These are phyloP conservation scores for Sinodicranocentrus sp. DNA, from an alignment of 2,888 invertebrate species.

Conservation along the genomic window DNA sequence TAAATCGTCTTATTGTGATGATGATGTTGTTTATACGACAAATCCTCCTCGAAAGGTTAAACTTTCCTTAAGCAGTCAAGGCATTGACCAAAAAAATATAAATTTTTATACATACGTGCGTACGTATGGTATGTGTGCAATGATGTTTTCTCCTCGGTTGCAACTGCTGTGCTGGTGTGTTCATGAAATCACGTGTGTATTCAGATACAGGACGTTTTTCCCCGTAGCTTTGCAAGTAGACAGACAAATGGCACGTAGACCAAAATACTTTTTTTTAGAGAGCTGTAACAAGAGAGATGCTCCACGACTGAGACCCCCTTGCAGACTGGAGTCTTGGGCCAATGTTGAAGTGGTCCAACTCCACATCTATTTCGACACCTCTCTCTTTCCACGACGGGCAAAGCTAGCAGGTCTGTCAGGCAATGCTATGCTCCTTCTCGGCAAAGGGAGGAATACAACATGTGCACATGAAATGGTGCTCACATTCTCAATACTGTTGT, in stretches of 20 bases:
- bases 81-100: conserved; percentile 16
- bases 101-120: conserved; percentile 15
- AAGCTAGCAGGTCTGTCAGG: no score
- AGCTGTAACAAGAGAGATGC: conserved; percentile 71
- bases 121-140: conserved; percentile 28
- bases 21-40: not conserved
- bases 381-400: not conserved
- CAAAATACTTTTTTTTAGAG: conserved; percentile 21
- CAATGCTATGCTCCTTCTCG: no score
- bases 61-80: not conserved
- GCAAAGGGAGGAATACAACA: no score
- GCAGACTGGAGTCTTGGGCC: conserved; percentile 72
- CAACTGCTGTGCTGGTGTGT: not conserved
- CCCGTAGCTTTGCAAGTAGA: conserved; percentile 3
- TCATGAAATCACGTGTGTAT: conserved; percentile 54
- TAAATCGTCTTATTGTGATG: not conserved
- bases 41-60: conserved; percentile 1
- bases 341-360: conserved; percentile 58
- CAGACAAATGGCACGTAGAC: no score
- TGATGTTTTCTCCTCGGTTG: no score
- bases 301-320: conserved; percentile 69
- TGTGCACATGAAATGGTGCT: no score
- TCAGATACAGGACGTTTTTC: conserved; percentile 43
- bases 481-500: no score
- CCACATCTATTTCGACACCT: conserved; percentile 57